Evolutionary conservation across 2,113 vertebrate species (phyloP), one percentile per base, ranked within the genome.

Genomic region (Butorides virescens): DNA sequence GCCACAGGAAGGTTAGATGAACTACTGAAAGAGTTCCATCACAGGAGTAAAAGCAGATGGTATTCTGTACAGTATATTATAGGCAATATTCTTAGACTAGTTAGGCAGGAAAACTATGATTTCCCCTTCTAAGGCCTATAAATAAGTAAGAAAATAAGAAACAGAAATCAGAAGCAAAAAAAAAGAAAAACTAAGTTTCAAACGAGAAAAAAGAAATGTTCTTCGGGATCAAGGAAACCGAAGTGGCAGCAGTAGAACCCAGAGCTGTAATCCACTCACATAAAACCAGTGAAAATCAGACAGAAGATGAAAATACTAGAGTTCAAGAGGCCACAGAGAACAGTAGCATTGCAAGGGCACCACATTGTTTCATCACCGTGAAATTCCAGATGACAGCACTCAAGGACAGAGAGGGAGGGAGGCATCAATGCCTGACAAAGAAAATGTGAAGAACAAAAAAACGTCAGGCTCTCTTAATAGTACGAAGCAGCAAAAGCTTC

Each of bases 311-410:
- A 97, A 97, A 93, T 83, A 95, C 50, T 92, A 42, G 56, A 95
- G 96, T 95, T 97, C 94, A 97, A 92, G 79, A 87, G 87, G 91
- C 77, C 58, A 79, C 77, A 84, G 81, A 95, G 88, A 95, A 97
- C 75, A 95, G 79, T 82, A 90, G 80, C 88, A 95, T 83, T 22
- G 16, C 81, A 83, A 94, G 94, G 96, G 93, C 92, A 97, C 84
- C 52, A 84, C 88, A 97, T 90, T 96, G 93, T 95, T 97, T 95
- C 93, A 97, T 96, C 87, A 92, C 91, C 17, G 10, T 97, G 92
- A 96, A 97, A 97, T 96, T 97, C 93, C 86, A 95, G 93, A 95
- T 95, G 97, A 97, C 95, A 95, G 94, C 93, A 96, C 97, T 97
- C 95, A 98, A 97, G 84, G 92, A 97, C 83, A 92, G 79, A 95